Evolutionary conservation across 2,888 invertebrate species (phyloP).

Genomic region (Teleiodes luculella): DNA sequence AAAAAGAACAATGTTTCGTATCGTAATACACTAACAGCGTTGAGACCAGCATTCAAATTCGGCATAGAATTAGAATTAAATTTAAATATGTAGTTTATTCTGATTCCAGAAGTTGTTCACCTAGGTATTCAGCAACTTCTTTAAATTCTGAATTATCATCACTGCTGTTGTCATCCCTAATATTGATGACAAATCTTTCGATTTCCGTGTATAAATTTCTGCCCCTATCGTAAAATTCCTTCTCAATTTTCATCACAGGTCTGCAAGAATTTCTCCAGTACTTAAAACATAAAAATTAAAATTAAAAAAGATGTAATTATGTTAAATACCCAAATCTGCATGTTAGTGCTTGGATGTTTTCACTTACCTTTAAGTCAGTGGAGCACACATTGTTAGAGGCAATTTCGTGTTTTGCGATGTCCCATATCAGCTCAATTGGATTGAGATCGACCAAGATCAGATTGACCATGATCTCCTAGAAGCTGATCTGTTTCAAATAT

Average conservation of each 20-base stretch:
- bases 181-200: background rate
- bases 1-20: too few relatives aligned
- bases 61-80: too few relatives aligned
- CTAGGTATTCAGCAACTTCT: background rate
- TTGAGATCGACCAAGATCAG: slow-evolving; percentile 12
- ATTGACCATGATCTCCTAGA: slow-evolving; percentile 9
- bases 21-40: too few relatives aligned
- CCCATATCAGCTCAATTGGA: slow-evolving; percentile 14
- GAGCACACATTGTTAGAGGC: slow-evolving; percentile 9
- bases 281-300: too few relatives aligned
- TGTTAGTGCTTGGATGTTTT: too few relatives aligned
- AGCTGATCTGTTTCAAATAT: background rate
- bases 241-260: slow-evolving; percentile 7
- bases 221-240: background rate
- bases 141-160: background rate
- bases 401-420: slow-evolving; percentile 9
- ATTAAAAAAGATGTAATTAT: too few relatives aligned
- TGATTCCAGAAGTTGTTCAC: background rate
- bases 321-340: too few relatives aligned
- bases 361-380: background rate
- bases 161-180: background rate
- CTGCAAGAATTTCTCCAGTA: slow-evolving; percentile 1
- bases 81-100: too few relatives aligned
- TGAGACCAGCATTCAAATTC: too few relatives aligned
- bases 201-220: background rate